Conservation (phyloP, 2,888 invertebrate species). For the Spilarctia lutea region DNA sequence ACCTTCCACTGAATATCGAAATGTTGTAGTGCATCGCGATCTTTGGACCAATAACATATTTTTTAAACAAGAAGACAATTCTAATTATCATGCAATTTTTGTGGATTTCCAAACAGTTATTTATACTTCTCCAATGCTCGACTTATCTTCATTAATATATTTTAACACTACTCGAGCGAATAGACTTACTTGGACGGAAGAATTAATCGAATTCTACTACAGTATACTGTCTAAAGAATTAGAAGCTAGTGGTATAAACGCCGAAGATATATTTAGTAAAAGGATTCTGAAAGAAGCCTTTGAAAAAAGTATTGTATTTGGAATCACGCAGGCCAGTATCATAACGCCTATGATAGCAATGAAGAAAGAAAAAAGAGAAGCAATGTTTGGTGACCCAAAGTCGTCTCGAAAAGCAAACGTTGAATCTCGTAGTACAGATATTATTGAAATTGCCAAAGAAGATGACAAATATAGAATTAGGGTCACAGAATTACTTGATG, state of each 20-base stretch:
- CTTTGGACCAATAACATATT: conserved; percentile 88
- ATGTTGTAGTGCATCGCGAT: conserved; percentile 87
- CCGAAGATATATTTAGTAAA: conserved; percentile 59
- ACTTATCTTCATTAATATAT: conserved; percentile 85
- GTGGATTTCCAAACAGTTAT: conserved; percentile 90
- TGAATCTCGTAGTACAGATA: conserved; percentile 68
- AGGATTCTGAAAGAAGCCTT: conserved; percentile 59
- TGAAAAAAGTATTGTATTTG: conserved; percentile 69
- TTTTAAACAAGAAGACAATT: conserved; percentile 69
- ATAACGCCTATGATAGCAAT: conserved; percentile 71
- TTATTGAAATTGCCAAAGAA: conserved; percentile 66
- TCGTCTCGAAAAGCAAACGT: conserved; percentile 57
- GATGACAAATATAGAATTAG: conserved; percentile 70
- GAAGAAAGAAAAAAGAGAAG: conserved; percentile 58
- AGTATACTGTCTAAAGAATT: conserved; percentile 76
- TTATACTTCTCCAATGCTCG: conserved; percentile 89
- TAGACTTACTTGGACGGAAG: conserved; percentile 72
- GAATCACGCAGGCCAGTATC: conserved; percentile 72
- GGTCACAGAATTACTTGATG: conserved; percentile 84
- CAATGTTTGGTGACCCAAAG: conserved; percentile 66
- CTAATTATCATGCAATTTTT: conserved; percentile 80
- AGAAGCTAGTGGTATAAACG: conserved; percentile 58
- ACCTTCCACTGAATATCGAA: conserved; percentile 76
- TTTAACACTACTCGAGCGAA: conserved; percentile 82
- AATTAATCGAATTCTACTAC: conserved; percentile 86